Evolutionary conservation across 2,797 vertebrate genomes (phyloP).

Genomic region (Gorsachius magnificus): DNA sequence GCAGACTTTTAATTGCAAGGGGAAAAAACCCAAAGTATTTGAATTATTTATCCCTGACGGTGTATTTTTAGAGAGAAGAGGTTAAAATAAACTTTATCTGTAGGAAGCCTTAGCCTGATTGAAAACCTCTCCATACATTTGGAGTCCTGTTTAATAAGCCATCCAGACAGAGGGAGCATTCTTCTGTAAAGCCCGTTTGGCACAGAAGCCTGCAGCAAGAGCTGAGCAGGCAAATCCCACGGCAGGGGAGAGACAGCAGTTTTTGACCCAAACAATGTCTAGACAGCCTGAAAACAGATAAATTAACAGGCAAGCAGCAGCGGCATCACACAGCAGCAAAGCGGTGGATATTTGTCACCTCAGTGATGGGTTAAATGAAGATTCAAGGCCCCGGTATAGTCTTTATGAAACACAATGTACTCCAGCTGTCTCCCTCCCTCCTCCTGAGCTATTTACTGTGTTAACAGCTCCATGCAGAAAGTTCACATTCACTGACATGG

Average conservation of each 20-base stretch:
- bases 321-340: conserved; percentile 68
- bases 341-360: conserved; percentile 77
- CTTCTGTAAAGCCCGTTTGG: conserved; percentile 61
- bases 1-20: conserved; percentile 30
- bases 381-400: conserved; percentile 42
- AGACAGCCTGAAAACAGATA: conserved; percentile 80
- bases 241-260: conserved; percentile 62
- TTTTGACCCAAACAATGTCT: conserved; percentile 78
- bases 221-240: conserved; percentile 66
- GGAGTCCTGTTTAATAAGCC: conserved; percentile 58
- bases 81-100: conserved; percentile 75
- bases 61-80: conserved; percentile 67
- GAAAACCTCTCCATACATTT: conserved; percentile 56
- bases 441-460: conserved; percentile 53
- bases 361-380: conserved; percentile 74
- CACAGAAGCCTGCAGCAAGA: conserved; percentile 56
- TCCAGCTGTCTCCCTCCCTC: conserved; percentile 71
- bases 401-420: conserved; percentile 63
- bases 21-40: neutral
- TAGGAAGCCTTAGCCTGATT: conserved; percentile 69
- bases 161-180: conserved; percentile 67
- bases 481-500: conserved; percentile 35
- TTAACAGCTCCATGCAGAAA: conserved; percentile 52
- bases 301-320: conserved; percentile 70
- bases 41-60: conserved; percentile 59